Percentiles rank a stretch among this genome's conserved stretches.
Evolutionary conservation across 2,888 invertebrate species (phyloP).

Genomic region (Automeris io): DNA sequence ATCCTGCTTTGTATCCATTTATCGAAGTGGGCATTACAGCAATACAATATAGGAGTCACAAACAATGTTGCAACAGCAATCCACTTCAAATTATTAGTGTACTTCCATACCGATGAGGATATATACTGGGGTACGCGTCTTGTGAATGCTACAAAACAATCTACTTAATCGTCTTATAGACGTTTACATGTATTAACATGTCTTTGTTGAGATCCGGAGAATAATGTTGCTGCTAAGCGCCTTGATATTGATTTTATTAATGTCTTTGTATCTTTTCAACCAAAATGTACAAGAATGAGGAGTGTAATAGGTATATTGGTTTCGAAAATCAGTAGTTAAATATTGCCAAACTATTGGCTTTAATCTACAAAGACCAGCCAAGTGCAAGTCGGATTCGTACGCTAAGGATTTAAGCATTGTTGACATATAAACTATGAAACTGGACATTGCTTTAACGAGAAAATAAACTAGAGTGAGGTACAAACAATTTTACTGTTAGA

Average conservation of each 20-base stretch:
- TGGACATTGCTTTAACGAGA: too few species aligned
- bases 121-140: conserved; percentile 17
- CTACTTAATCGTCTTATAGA: conserved; percentile 22
- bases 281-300: neutral
- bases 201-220: conserved; percentile 6
- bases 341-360: too few species aligned
- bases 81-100: conserved; percentile 37
- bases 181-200: conserved; percentile 10
- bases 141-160: conserved; percentile 20
- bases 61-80: conserved; percentile 33
- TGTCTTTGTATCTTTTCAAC: neutral
- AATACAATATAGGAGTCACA: conserved; percentile 23
- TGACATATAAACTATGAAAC: too few species aligned
- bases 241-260: neutral
- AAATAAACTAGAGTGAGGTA: too few species aligned
- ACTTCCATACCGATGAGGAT: conserved; percentile 19
- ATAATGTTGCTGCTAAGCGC: conserved; percentile 7
- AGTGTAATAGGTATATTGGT: too few species aligned
- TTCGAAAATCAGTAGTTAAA: too few species aligned
- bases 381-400: too few species aligned
- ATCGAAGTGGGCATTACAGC: conserved; percentile 15
- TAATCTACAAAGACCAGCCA: too few species aligned
- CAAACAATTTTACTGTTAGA: too few species aligned
- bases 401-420: too few species aligned
- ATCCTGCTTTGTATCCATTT: conserved; percentile 17